These are phyloP conservation scores for Mythimna pallens DNA, from an alignment of 2,888 invertebrate genomes.

Conservation along the genomic window DNA sequence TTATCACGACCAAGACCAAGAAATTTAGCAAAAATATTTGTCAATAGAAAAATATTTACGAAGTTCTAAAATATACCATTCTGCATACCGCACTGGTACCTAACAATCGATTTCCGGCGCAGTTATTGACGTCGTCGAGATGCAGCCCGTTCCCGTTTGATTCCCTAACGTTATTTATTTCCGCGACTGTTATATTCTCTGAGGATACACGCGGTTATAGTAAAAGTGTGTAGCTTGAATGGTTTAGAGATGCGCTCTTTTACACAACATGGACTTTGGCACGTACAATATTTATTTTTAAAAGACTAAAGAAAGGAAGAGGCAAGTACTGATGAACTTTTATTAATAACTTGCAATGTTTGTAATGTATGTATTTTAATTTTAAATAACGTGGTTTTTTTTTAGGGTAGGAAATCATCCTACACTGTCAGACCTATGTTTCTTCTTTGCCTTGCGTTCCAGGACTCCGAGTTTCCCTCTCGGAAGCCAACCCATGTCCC, in stretches of 20 bases:
- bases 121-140: constrained; percentile 47
- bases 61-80: not conserved
- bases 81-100: constrained; percentile 6
- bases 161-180: constrained; percentile 45
- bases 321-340: no score
- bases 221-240: not conserved
- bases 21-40: not conserved
- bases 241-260: not conserved
- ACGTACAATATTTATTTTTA: no score
- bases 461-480: no score
- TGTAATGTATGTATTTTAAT: no score
- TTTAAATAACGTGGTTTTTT: no score
- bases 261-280: not conserved
- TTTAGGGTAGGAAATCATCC: no score
- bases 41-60: not conserved
- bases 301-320: no score
- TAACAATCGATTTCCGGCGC: constrained; percentile 53
- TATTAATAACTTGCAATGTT: no score
- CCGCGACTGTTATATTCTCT: not conserved
- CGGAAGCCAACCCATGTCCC: no score
- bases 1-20: no score
- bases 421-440: no score
- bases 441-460: no score
- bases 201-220: not conserved
- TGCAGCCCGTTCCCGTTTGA: constrained; percentile 34